Evolutionary conservation across 2,113 vertebrate genomes (phyloP).

Genomic region (Charadrius vociferus): DNA sequence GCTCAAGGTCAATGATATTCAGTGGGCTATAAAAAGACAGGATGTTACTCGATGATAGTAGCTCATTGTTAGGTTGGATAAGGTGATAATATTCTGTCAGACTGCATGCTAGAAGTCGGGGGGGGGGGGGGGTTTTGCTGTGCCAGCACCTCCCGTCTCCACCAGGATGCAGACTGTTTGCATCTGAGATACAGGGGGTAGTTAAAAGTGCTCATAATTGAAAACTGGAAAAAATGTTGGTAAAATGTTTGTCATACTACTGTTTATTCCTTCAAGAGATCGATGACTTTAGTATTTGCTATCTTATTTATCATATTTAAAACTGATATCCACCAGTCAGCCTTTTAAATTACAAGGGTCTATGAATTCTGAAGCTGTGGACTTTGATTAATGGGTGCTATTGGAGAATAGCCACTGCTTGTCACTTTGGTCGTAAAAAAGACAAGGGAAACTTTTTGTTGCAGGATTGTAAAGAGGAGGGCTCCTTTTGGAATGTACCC

Average conservation of each 20-base stretch:
- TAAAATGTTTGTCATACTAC: background rate
- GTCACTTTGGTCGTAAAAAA: background rate
- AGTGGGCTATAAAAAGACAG: background rate
- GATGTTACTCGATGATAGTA: background rate
- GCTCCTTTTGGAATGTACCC: background rate
- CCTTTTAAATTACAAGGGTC: background rate
- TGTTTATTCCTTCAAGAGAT: background rate
- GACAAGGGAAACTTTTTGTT: background rate
- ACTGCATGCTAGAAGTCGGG: background rate
- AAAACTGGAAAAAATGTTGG: background rate
- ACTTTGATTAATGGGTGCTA: background rate
- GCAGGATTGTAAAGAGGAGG: background rate
- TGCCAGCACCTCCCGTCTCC: background rate
- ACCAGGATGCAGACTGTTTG: background rate
- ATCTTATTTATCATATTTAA: background rate
- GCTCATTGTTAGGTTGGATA: background rate
- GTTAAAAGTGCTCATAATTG: background rate
- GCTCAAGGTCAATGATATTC: background rate
- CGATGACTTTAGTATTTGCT: fast-evolving
- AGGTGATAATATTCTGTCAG: background rate
- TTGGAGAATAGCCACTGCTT: background rate
- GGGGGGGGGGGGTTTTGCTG: no score
- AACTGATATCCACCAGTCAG: background rate
- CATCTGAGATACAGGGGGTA: background rate
- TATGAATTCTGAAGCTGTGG: background rate